Base-by-base conservation (phyloP, 1,140 invertebrate genomes). In the Brachionus angularis region DNA sequence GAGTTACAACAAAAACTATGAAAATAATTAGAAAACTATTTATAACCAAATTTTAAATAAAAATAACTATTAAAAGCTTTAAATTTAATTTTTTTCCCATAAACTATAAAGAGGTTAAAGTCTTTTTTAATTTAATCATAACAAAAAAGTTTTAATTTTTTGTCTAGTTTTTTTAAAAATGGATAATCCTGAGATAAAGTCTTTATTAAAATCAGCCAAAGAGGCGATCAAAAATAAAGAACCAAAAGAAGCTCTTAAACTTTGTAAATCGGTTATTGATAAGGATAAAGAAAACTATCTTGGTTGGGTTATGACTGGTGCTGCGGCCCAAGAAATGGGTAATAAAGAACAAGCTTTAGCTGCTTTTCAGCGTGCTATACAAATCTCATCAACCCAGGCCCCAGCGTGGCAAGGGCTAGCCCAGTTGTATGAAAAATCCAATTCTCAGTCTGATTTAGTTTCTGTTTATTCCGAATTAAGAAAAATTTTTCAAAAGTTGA, bases 351-450 rank as follows among this genome's bases (percentile, higher is more conserved):
- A 67, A 47, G 42, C 62, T 25, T 33, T 67, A 12, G 62, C 62
- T 47, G 62, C 62, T 34, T 67, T 47, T 50, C 62, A 67, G 12
- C 21, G 62, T 25, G 62, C 62, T 16, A 67, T 67, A 47, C 62
- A 67, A 27, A 49, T 67, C 7, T 47, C 62, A 5, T 4, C 39
- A n/a, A 50, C 46, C 18, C 62, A 47, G 16, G 62, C 44, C 5
- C 62, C 62, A 1, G 62, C 62, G 31, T 67, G 62, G 62, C 62
- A 67, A 50, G 62, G 62, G 10, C 62, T 67, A 34, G 62, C 62
- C 25, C 62, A 67, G 14, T 42, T 67, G 18, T 67, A 67, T 36
- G 62, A 67, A 67, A 67, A 50, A 50, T 5, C 42, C 5, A 47
- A 47, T 31, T 46, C 62, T 14, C 47, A 46, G 25, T 67, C 62